Base-by-base conservation (phyloP, 2,113 vertebrate species). In the Callipepla squamata region DNA sequence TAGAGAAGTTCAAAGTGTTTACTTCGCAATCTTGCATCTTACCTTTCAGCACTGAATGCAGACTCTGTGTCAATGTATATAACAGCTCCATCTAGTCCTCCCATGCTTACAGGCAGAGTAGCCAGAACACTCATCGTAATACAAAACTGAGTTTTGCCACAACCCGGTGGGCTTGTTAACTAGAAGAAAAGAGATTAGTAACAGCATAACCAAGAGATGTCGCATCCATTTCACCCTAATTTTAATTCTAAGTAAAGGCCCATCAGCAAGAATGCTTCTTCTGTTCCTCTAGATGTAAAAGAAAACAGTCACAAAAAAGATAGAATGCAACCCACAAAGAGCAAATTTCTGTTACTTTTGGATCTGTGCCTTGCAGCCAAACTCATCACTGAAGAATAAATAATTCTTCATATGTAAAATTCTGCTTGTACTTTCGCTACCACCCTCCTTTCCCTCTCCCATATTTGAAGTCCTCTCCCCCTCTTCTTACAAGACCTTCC, bases 111-210 rank as follows among this genome's bases (percentile, higher is more conserved):
- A 21, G 98, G 98, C 50, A 99, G 92, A 0, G 98, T 98, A 66
- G 98, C 97, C 96, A 98, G 72, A 79, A 98, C 94, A 65, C 98
- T 98, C 94, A 98, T 73, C 98, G 98, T 98, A 74, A 98, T 96
- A 89, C 98, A 99, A 95, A 99, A 97, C 3, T 98, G 98, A 88
- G 98, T 98, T 97, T 99, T 99, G 40, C 98, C 98, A 97, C 98
- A 98, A 84, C 98, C 98, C 38, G 98, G 98, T n/a, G 98, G 98
- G 55, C 98, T 98, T 28, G 98, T 98, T 94, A 99, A 93, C 98
- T 98, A 79, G 48, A 96, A 92, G 1, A 47, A 94, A 26, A 91
- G 66, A 63, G 4, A 51, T 58, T 11, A 66, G 44, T 23, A 86
- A 55, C 25, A 75, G 75, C 23, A 72, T 79, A 69, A 93, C 73